These are phyloP conservation scores for Willowsia nigromaculata DNA, from an alignment of 2,888 invertebrate genomes.

Conservation along the genomic window DNA sequence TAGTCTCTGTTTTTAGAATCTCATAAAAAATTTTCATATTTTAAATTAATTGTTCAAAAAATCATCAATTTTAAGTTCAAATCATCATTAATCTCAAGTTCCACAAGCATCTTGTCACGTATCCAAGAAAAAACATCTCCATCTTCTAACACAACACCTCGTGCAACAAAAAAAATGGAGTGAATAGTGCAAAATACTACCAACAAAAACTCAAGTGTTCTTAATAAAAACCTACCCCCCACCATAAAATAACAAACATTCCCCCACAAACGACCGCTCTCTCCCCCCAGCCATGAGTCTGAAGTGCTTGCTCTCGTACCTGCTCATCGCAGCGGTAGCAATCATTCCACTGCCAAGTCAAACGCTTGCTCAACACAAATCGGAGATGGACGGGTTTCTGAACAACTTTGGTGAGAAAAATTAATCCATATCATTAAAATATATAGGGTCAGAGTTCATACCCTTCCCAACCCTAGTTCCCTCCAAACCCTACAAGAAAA, in stretches of 20 bases:
- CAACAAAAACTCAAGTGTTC: not conserved
- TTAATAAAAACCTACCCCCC: not conserved
- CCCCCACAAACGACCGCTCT: not conserved
- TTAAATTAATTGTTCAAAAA: too few species aligned
- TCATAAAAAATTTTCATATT: too few species aligned
- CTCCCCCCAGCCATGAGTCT: not conserved
- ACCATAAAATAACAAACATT: not conserved
- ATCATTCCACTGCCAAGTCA: not conserved
- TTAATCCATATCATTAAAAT: not conserved
- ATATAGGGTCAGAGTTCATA: too few species aligned
- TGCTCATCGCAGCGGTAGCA: not conserved
- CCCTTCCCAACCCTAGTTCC: too few species aligned
- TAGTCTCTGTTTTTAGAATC: too few species aligned
- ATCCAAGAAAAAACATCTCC: not conserved
- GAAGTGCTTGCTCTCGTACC: not conserved
- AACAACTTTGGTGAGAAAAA: constrained; percentile 1
- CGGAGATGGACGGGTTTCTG: not conserved
- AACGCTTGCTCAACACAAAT: not conserved
- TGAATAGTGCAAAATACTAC: not conserved
- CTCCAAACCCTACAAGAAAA: too few species aligned
- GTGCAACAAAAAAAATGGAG: not conserved
- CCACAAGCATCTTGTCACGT: not conserved
- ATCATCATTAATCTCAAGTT: not conserved
- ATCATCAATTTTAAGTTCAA: not conserved
- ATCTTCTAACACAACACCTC: not conserved